phyloP scores from a whole-genome alignment of 1,140 invertebrate genomes.

The Drosophila serrata region DNA sequence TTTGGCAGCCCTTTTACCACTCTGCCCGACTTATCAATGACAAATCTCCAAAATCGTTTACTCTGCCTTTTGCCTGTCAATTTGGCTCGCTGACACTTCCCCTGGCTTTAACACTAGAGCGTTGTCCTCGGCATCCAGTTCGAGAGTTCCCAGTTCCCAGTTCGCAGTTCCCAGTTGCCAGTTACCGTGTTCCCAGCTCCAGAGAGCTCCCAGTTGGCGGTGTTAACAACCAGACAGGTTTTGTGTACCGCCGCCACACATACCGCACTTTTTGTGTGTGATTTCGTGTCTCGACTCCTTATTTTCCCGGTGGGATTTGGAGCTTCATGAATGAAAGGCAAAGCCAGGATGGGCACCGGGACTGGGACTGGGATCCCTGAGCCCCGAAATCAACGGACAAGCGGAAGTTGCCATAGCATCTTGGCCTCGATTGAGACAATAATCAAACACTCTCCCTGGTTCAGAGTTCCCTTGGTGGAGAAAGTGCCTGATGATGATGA shows the following conservation, averaged over 20 bases:
- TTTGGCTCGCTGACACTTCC: slow-evolving; percentile 80
- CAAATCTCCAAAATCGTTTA: slow-evolving; percentile 84
- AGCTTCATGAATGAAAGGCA: slow-evolving; percentile 75
- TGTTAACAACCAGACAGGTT: slow-evolving; percentile 69
- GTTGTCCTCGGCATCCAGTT: slow-evolving; percentile 16
- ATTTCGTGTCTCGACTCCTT: slow-evolving; percentile 59
- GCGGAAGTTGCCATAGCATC: slow-evolving; percentile 62
- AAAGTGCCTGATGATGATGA: slow-evolving; percentile 22
- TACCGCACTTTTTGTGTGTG: slow-evolving; percentile 64
- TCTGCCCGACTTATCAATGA: slow-evolving; percentile 82
- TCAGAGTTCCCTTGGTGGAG: slow-evolving; percentile 39
- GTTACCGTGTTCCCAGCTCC: slow-evolving; percentile 3
- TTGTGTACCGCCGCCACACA: slow-evolving; percentile 55
- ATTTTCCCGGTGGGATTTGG: slow-evolving; percentile 77
- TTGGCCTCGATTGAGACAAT: slow-evolving; percentile 74
- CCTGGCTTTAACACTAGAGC: slow-evolving; percentile 49
- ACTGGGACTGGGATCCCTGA: slow-evolving; percentile 2
- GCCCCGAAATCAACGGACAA: slow-evolving; percentile 60
- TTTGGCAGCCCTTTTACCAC: slow-evolving; percentile 69
- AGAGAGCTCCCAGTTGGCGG: slow-evolving; percentile 28
- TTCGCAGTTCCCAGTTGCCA: slow-evolving; percentile 4
- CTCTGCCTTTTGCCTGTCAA: slow-evolving; percentile 77
- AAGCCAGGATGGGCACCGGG: slow-evolving; percentile 38
- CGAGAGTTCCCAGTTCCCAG: background rate
- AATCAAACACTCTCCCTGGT: slow-evolving; percentile 46